Evolutionary conservation across 1,140 invertebrate species (phyloP).

Genomic region (Sminthurides bifidus): DNA sequence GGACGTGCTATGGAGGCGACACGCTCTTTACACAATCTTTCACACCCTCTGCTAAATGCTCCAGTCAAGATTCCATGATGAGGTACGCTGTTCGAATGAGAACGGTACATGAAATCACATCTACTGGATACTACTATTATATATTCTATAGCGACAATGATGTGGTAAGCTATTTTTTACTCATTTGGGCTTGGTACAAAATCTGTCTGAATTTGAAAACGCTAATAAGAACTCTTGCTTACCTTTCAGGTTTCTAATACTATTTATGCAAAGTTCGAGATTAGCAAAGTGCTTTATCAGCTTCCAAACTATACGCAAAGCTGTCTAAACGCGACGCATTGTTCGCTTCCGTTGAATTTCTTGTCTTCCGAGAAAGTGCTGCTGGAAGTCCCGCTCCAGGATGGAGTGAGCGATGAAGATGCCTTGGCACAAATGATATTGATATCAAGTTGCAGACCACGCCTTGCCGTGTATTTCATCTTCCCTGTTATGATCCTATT

Average conservation of each 20-base stretch:
- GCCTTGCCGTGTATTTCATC: conserved; percentile 60
- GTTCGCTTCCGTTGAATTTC: conserved; percentile 54
- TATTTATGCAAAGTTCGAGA: conserved; percentile 68
- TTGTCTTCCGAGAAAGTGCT: conserved; percentile 61
- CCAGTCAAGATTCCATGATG: conserved; percentile 52
- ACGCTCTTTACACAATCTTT: conserved; percentile 57
- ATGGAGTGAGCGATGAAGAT: conserved; percentile 60
- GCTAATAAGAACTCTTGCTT: not conserved
- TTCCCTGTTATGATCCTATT: conserved; percentile 62
- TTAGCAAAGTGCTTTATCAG: conserved; percentile 66
- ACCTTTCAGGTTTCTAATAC: conserved; percentile 47
- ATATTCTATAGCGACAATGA: conserved; percentile 78
- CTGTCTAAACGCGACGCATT: conserved; percentile 62
- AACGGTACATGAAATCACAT: conserved; percentile 51
- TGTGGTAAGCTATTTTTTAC: conserved; percentile 35
- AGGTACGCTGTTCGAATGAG: conserved; percentile 46
- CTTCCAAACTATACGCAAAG: conserved; percentile 57
- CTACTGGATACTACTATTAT: conserved; percentile 71
- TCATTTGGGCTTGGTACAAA: not conserved
- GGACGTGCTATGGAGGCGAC: conserved; percentile 58
- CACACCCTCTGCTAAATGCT: conserved; percentile 50
- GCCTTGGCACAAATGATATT: conserved; percentile 49
- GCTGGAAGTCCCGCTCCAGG: conserved; percentile 63
- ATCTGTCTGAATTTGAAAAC: not conserved
- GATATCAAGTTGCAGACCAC: conserved; percentile 58